Conservation (phyloP, 2,113 vertebrate species). For the Microcebus tavaratra region DNA sequence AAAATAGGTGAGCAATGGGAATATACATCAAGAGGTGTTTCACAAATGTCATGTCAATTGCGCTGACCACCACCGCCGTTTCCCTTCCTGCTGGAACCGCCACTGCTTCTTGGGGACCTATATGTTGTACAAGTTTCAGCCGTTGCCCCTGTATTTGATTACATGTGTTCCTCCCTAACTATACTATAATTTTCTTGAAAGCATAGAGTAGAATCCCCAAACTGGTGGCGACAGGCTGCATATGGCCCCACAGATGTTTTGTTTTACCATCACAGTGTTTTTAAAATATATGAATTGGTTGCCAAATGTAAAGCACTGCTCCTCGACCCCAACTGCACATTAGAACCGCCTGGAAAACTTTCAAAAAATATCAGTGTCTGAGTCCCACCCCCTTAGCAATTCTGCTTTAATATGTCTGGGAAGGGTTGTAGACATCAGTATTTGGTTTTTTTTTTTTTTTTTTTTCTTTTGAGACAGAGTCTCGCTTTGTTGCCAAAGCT, state of each 20-base stretch:
- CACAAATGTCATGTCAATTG: background rate
- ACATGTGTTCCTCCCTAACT: background rate
- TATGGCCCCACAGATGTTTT: conserved; percentile 64
- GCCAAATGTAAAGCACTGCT: background rate
- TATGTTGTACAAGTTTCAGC: background rate
- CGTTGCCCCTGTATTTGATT: background rate
- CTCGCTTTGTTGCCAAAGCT: too few species aligned
- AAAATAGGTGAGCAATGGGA: background rate
- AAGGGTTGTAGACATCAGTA: background rate
- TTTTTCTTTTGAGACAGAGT: too few species aligned
- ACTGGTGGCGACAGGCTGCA: conserved; percentile 50
- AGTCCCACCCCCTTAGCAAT: background rate
- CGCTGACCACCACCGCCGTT: fast-evolving
- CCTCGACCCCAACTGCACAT: background rate
- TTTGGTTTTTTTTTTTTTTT: background rate
- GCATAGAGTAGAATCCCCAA: conserved; percentile 34
- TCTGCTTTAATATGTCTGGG: background rate
- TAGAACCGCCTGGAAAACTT: background rate
- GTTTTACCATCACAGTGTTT: conserved; percentile 48
- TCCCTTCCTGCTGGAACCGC: background rate
- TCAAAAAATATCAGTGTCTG: background rate
- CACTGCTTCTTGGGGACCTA: background rate
- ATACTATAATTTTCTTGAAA: conserved; percentile 44
- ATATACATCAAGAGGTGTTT: background rate
- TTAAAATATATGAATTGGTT: conserved; percentile 21